These are phyloP conservation scores for Prorops nasuta DNA, from an alignment of 1,140 invertebrate species.

Conservation along the genomic window DNA sequence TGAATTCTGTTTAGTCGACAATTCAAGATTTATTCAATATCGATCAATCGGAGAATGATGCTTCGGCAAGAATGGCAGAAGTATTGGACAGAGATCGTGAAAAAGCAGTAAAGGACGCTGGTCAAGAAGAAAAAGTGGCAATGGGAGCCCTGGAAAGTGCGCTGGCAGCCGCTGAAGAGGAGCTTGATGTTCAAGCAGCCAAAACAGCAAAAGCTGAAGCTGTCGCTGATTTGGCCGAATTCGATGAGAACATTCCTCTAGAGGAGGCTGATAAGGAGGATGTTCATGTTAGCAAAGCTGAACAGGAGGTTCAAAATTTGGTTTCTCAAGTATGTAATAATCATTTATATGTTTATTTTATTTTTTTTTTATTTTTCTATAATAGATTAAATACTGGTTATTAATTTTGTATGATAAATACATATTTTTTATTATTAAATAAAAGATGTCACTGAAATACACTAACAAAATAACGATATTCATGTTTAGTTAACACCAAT, in stretches of 20 bases:
- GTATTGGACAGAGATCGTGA: constrained; percentile 59
- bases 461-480: no score
- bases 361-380: constrained; percentile 1
- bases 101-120: constrained; percentile 37
- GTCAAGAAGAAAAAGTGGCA: constrained; percentile 60
- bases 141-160: constrained; percentile 77
- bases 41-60: constrained; percentile 64
- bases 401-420: no score
- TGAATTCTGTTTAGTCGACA: constrained; percentile 66
- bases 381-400: not conserved
- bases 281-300: constrained; percentile 74
- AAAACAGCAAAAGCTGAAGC: constrained; percentile 88
- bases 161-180: constrained; percentile 90
- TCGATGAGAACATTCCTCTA: constrained; percentile 95
- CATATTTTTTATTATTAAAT: no score
- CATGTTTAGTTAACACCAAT: constrained; percentile 78
- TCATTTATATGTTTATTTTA: constrained; percentile 7
- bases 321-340: constrained; percentile 71
- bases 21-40: constrained; percentile 92
- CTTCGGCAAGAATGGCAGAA: constrained; percentile 64
- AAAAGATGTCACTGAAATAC: no score
- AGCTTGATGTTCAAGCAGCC: constrained; percentile 89
- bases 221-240: constrained; percentile 91
- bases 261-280: constrained; percentile 67
- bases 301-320: constrained; percentile 78